Base-by-base conservation (phyloP, 2,888 invertebrate genomes). In the Cheilosia impressa region DNA sequence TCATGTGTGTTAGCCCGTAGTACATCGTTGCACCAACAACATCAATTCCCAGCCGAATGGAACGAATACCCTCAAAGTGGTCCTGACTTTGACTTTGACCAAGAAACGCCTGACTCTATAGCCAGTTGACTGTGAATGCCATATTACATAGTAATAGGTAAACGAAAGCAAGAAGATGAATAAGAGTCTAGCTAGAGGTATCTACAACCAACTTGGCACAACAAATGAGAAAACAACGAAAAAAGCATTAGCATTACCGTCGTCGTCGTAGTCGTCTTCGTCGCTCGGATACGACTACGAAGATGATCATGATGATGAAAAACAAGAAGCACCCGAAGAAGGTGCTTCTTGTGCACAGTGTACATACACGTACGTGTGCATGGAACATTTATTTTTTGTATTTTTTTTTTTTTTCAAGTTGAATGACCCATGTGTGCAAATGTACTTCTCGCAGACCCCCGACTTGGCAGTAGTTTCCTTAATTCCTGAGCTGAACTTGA, bases 391-490 rank as follows among this genome's bases (percentile, higher is more conserved):
- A 38, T 38, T 38, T 38, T 38, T 38, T 10, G 38, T 47, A 65
- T 82, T 73, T 62, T 72, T 57, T 66, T 72, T 57, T 66, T 62
- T 68, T 27, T 66, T 72, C 41, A 89, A 89, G 90, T 91, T 91
- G 90, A 91, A 91, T 90, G 91, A 90, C 90, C 91, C 89, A 90
- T 89, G 90, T 91, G 90, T 90, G 91, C 87, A 88, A 87, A 88
- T 88, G 75, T 78, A 63, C 66, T 52, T 69, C 77, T 65, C 65
- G 22, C 19, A 77, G 68, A 81, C 45, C 53, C 47, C 65, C 63
- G 31, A 52, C 80, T 71, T 65, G 58, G 72, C 45, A 58, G 66
- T 66, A 85, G 80, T 85, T 81, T 85, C 71, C 65, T 81, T 81
- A 81, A 81, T 81, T 85, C 76, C 72, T 77, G 66, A 76, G 65